phyloP scores from a whole-genome alignment of 92 coral and sea anemone species.

The Montipora capitata region DNA sequence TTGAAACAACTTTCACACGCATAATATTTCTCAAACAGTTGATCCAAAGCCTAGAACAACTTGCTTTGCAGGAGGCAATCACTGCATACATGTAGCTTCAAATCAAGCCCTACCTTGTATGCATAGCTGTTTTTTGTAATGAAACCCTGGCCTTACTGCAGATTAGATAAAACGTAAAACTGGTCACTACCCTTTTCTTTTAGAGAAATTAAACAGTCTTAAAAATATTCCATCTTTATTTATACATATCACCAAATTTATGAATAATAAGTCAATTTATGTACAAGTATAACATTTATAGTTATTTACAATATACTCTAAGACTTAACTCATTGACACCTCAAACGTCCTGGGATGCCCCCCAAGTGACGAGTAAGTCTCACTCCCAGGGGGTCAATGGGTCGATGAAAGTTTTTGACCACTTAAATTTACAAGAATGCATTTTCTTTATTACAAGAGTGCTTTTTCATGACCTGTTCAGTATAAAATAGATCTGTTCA shows the following conservation, averaged over 20 bases:
- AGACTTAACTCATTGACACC: no score
- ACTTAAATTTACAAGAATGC: not conserved
- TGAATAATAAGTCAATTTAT: not conserved
- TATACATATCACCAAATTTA: not conserved
- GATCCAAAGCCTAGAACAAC: not conserved
- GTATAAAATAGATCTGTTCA: not conserved
- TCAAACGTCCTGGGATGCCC: no score
- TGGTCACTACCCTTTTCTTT: not conserved
- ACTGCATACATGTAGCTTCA: not conserved
- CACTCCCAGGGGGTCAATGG: no score
- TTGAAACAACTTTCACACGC: not conserved
- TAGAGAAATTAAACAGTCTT: not conserved
- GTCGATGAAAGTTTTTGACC: no score
- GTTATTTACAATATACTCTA: not conserved
- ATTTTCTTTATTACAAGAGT: not conserved
- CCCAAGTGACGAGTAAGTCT: no score
- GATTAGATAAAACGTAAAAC: not conserved
- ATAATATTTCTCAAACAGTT: not conserved
- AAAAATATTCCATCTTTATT: not conserved
- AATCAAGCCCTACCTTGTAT: not conserved
- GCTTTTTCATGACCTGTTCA: not conserved
- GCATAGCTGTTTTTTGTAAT: not conserved
- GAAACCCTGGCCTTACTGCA: not conserved
- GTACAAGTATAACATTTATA: not conserved
- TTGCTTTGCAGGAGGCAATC: not conserved